Evolutionary conservation across 2,113 vertebrate genomes (phyloP).

Genomic region (Tylochromis polylepis): DNA sequence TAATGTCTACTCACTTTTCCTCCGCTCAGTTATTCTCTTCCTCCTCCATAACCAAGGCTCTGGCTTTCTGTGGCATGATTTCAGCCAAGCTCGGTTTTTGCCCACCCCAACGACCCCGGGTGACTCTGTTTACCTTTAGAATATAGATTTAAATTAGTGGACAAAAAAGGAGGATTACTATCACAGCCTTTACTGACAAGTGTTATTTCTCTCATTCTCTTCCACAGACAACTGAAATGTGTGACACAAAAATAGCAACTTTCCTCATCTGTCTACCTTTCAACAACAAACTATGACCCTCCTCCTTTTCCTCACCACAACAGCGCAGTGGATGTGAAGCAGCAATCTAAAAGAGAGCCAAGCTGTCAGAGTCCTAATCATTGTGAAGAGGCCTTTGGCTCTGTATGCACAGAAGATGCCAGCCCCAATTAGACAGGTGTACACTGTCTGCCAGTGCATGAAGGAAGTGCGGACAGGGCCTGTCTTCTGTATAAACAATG

Average conservation of each 20-base stretch:
- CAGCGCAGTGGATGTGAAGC: constrained; percentile 44
- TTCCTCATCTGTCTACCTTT: neutral
- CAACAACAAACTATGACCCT: neutral
- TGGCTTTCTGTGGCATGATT: neutral
- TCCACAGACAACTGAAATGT: neutral
- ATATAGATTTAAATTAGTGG: neutral
- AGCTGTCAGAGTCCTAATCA: constrained; percentile 61
- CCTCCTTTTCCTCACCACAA: neutral
- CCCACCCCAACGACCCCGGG: neutral
- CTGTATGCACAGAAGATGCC: constrained; percentile 50
- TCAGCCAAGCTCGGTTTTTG: neutral
- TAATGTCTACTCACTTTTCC: neutral
- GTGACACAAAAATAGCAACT: neutral
- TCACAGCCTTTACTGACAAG: neutral
- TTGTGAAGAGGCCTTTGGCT: constrained; percentile 57
- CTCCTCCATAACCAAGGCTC: neutral
- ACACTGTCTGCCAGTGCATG: constrained; percentile 42
- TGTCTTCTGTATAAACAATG: constrained; percentile 43
- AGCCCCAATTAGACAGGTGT: constrained; percentile 67
- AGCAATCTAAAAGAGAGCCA: constrained; percentile 50
- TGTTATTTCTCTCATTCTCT: neutral
- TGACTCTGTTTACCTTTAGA: neutral
- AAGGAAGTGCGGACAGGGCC: constrained; percentile 18
- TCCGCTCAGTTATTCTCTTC: neutral
- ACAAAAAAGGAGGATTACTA: neutral